phyloP scores from a whole-genome alignment of 2,888 invertebrate species.

The Eupithecia vulgata region DNA sequence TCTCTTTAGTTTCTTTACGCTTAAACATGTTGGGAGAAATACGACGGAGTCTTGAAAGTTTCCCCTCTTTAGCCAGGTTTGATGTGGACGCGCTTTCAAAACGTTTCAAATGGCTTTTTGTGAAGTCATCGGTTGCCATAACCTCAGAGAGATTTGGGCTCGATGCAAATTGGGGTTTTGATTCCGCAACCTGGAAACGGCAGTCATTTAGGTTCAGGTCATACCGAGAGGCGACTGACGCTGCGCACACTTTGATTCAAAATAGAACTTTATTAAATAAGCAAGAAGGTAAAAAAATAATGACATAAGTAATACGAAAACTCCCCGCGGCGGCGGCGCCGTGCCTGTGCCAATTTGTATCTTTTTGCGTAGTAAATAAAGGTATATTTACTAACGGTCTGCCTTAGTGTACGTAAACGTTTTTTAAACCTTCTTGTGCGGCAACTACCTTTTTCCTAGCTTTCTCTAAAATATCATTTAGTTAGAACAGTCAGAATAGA shows the following conservation, averaged over 20 bases:
- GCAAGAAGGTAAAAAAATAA: too few species aligned
- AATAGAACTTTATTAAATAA: too few species aligned
- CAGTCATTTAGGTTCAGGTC: neutral
- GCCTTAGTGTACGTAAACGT: neutral
- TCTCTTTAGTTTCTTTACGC: conserved; percentile 59
- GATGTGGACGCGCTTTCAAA: conserved; percentile 71
- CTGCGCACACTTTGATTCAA: too few species aligned
- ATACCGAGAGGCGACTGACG: too few species aligned
- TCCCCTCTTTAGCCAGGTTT: conserved; percentile 58
- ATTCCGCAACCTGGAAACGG: conserved; percentile 59
- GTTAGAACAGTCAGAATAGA: too few species aligned
- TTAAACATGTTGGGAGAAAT: conserved; percentile 71
- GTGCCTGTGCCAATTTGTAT: too few species aligned
- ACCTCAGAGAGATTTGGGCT: conserved; percentile 71
- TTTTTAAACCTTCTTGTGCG: neutral
- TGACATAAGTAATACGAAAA: too few species aligned
- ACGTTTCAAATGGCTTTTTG: conserved; percentile 59
- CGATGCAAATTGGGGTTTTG: conserved; percentile 71
- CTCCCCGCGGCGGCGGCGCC: too few species aligned
- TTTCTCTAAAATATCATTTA: too few species aligned
- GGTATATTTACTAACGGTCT: too few species aligned
- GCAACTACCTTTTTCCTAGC: neutral
- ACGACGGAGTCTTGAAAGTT: conserved; percentile 60
- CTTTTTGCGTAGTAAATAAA: too few species aligned
- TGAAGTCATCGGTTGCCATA: conserved; percentile 54